Conservation (phyloP, 2,797 vertebrate species). For the Lepus oiostolus region DNA sequence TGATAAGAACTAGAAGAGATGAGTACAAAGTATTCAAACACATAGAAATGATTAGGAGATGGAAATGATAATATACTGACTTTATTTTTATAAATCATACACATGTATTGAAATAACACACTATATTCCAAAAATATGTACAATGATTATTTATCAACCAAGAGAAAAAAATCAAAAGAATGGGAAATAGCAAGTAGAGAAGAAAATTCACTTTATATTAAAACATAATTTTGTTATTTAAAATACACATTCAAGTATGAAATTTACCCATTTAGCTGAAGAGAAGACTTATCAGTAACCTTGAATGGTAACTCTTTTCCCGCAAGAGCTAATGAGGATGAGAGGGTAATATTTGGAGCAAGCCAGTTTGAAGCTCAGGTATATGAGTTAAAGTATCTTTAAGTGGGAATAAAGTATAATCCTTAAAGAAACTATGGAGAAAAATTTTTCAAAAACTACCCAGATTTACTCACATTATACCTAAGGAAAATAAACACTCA, state of each 20-base stretch:
- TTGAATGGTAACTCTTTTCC: background rate
- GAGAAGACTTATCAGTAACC: background rate
- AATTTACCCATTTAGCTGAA: background rate
- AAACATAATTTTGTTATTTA: background rate
- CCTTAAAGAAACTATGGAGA: background rate
- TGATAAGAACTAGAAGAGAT: no score
- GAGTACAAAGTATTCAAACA: no score
- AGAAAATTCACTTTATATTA: background rate
- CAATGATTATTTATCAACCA: no score
- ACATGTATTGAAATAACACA: no score
- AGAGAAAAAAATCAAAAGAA: background rate
- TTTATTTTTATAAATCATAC: no score
- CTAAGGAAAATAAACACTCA: background rate
- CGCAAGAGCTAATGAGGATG: background rate
- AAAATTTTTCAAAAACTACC: slow-evolving; percentile 28
- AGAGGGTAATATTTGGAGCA: background rate
- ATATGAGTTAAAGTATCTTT: background rate
- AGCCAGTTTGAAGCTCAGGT: background rate
- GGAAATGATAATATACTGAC: no score
- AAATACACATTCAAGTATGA: background rate
- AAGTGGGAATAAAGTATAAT: background rate
- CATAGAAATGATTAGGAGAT: no score
- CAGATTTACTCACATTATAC: background rate
- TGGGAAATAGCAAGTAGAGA: background rate
- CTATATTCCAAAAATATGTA: no score